These are phyloP conservation scores for Vireo altiloquus DNA, from an alignment of 2,113 vertebrate species.

Conservation along the genomic window DNA sequence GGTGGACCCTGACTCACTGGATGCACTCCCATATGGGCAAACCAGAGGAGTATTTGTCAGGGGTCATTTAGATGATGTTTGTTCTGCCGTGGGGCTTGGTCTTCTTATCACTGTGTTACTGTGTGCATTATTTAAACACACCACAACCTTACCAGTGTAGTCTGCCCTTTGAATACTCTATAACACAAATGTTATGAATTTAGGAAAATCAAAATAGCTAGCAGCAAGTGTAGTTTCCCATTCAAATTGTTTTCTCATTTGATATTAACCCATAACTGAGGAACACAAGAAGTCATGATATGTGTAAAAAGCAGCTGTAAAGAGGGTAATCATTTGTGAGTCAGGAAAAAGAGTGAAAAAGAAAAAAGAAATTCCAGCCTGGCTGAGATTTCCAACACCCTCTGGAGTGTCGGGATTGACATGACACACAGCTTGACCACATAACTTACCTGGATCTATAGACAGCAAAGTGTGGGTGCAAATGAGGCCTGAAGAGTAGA, in stretches of 20 bases:
- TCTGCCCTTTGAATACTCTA: not conserved
- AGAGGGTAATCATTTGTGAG: not conserved
- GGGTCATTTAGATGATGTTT: not conserved
- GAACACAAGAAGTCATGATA: not conserved
- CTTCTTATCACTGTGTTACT: not conserved
- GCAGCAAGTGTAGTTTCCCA: not conserved
- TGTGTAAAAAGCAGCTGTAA: not conserved
- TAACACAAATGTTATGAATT: not conserved
- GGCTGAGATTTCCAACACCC: not conserved
- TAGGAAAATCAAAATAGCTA: not conserved
- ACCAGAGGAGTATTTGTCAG: not conserved
- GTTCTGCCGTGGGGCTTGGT: not conserved
- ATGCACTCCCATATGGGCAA: fast-evolving
- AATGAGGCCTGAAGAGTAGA: not conserved
- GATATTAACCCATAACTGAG: not conserved
- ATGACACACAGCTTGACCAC: not conserved
- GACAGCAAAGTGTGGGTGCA: not conserved
- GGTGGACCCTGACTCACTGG: not conserved
- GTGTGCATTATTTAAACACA: not conserved
- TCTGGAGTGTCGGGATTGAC: not conserved
- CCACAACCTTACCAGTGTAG: not conserved
- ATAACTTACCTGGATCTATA: not conserved
- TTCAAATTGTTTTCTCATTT: not conserved
- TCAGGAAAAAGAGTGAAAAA: not conserved
- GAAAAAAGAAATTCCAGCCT: not conserved